phyloP scores from a whole-genome alignment of 2,113 vertebrate species.

The Platycercus adscitus region DNA sequence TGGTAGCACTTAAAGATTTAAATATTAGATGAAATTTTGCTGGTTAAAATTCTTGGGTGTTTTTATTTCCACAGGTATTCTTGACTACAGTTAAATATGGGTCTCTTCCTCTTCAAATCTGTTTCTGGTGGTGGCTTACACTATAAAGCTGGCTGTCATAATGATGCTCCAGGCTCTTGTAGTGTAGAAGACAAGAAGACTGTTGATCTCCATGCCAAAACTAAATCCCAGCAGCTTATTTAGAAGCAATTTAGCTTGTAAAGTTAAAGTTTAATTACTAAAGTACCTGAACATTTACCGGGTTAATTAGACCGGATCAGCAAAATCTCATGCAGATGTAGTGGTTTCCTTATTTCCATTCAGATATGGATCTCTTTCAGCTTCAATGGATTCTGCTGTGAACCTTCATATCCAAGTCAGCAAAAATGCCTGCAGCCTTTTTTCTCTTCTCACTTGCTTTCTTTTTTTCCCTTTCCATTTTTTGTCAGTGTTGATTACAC shows the following conservation, averaged over 20 bases:
- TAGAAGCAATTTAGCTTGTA: constrained; percentile 16
- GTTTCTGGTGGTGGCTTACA: background rate
- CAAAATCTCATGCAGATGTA: constrained; percentile 45
- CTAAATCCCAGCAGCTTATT: constrained; percentile 29
- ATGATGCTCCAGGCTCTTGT: background rate
- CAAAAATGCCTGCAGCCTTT: constrained; percentile 9
- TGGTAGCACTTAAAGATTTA: background rate
- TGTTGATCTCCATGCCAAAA: constrained; percentile 10
- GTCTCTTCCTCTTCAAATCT: background rate
- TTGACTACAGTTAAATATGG: background rate
- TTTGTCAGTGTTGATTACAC: background rate
- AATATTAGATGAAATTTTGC: background rate
- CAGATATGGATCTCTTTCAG: constrained; percentile 6
- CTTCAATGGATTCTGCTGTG: background rate
- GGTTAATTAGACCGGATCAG: constrained; percentile 56
- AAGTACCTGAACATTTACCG: constrained; percentile 32
- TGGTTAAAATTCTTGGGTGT: background rate
- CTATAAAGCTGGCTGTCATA: background rate
- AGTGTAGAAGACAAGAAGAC: background rate
- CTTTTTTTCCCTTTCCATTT: background rate
- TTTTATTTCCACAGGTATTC: background rate
- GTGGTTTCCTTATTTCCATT: constrained; percentile 48
- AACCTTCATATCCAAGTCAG: background rate
- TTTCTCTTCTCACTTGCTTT: background rate
- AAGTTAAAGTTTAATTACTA: constrained; percentile 55